Percentiles rank a stretch among this genome's conserved stretches.
phyloP scores from a whole-genome alignment of 1,140 invertebrate genomes.

The Leptopilina clavipes region DNA sequence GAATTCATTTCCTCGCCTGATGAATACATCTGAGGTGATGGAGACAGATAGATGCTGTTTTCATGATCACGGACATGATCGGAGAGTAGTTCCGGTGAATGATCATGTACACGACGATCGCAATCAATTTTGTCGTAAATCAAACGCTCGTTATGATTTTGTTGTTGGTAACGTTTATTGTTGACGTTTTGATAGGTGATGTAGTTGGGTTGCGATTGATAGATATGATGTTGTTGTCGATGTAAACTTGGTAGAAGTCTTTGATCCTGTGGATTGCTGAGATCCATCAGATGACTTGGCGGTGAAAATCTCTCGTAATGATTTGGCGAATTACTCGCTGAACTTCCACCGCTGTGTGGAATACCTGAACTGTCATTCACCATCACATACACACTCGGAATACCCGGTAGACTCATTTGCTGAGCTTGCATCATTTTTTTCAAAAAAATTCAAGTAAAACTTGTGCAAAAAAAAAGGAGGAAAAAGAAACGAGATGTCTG shows the following conservation, averaged over 20 bases:
- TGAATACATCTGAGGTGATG: slow-evolving; percentile 55
- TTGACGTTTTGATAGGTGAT: slow-evolving; percentile 52
- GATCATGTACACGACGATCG: slow-evolving; percentile 48
- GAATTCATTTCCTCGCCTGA: slow-evolving; percentile 43
- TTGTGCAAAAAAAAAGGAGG: not conserved
- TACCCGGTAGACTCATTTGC: not conserved
- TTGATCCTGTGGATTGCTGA: slow-evolving; percentile 58
- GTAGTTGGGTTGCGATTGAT: slow-evolving; percentile 43
- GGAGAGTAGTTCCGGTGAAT: slow-evolving; percentile 55
- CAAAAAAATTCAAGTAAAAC: not conserved
- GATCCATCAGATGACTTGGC: slow-evolving; percentile 63
- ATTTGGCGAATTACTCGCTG: slow-evolving; percentile 63
- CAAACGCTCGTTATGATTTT: slow-evolving; percentile 43
- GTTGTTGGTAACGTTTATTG: slow-evolving; percentile 39
- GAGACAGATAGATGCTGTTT: slow-evolving; percentile 53
- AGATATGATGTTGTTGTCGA: slow-evolving; percentile 41
- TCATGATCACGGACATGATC: slow-evolving; percentile 59
- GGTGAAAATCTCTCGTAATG: slow-evolving; percentile 62
- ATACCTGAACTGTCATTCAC: slow-evolving; percentile 52
- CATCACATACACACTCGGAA: slow-evolving; percentile 29
- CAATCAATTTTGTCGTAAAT: slow-evolving; percentile 50
- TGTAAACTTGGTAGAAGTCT: slow-evolving; percentile 47
- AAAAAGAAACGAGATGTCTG: not conserved
- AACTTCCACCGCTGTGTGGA: slow-evolving; percentile 63
- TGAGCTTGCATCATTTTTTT: slow-evolving; percentile 23